Evolutionary conservation across 2,888 invertebrate genomes (phyloP), one percentile per base, ranked within the genome.

Genomic region (Pinctada fucata): DNA sequence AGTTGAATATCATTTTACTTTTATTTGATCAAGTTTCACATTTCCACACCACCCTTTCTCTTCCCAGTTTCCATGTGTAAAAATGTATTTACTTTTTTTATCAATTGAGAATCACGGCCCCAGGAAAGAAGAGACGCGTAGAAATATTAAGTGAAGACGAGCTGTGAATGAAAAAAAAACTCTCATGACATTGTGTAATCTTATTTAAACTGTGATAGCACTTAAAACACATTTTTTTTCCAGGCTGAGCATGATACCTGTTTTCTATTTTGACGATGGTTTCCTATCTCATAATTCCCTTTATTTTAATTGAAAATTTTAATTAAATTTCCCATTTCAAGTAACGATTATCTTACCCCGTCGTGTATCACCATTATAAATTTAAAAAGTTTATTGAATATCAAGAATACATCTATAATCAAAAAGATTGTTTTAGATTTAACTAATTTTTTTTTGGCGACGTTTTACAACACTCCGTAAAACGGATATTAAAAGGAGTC

Each of bases 301-400:
- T 13, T 58, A 58, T 58, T 58, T 58, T 58, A 58, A 58, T 58
- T 58, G 58, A 58, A 58, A 58, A 58, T 58, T 58, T 52, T 52
- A 5, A 52, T 58, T 10, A 6, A 10, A 10, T 13, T 10, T 13
- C 13, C 58, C 1, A 31, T 31, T 31, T 31, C 31, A 31, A 31
- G 31, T 31, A 58, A 58, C 58, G 13, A 58, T 58, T 10, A 58
- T 13, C 58, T 58, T 58, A 58, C 58, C 58, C 58, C 58, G 8
- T 58, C 58, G 58, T 58, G 58, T 58, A 58, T 58, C 58, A 58
- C 58, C 58, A 58, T 58, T 13, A 58, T 58, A 58, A 58, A 58
- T 58, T 58, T 58, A 58, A 58, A 58, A 58, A 58, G 58, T 58
- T 58, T 58, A 58, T 58, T 58, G 58, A 58, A 58, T 58, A 58